Conservation (phyloP, 92 coral and sea anemone species). For the Virgularia gustaviana region DNA sequence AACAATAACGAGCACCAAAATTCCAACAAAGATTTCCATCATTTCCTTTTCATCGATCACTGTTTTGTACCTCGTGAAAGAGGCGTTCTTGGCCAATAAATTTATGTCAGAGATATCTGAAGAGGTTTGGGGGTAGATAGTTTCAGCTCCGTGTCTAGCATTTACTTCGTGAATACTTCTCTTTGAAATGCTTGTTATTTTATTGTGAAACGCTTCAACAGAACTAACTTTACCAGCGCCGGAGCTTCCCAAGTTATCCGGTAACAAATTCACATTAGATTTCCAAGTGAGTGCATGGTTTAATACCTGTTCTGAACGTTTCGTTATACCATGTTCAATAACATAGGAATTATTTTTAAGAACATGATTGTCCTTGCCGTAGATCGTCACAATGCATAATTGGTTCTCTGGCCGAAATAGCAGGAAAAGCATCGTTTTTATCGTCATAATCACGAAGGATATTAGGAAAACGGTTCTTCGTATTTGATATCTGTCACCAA, state of each 20-base stretch:
- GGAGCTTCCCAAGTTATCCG: not conserved
- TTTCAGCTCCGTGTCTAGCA: not conserved
- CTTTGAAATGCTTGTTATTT: not conserved
- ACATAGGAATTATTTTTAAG: constrained; percentile 12
- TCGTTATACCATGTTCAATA: constrained; percentile 6
- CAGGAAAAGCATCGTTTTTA: constrained; percentile 29
- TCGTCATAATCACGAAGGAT: constrained; percentile 37
- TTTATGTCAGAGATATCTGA: not conserved
- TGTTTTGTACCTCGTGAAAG: constrained; percentile 36
- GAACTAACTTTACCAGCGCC: not conserved
- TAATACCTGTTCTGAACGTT: not conserved
- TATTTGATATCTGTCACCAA: constrained; percentile 85
- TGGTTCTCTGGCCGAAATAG: constrained; percentile 26
- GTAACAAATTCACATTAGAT: not conserved
- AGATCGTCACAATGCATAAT: constrained; percentile 23
- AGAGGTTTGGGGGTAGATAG: not conserved
- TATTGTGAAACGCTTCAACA: not conserved
- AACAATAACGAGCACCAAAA: constrained; percentile 60
- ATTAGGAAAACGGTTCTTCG: constrained; percentile 78
- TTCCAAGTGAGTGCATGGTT: not conserved
- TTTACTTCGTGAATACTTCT: not conserved
- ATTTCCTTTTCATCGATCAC: constrained; percentile 57
- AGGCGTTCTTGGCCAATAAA: not conserved
- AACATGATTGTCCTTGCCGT: constrained; percentile 8
- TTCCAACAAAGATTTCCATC: constrained; percentile 55